Evolutionary conservation across 53 echinoderm and acorn worm genomes (phyloP).

Genomic region (Echinometra lucunter): DNA sequence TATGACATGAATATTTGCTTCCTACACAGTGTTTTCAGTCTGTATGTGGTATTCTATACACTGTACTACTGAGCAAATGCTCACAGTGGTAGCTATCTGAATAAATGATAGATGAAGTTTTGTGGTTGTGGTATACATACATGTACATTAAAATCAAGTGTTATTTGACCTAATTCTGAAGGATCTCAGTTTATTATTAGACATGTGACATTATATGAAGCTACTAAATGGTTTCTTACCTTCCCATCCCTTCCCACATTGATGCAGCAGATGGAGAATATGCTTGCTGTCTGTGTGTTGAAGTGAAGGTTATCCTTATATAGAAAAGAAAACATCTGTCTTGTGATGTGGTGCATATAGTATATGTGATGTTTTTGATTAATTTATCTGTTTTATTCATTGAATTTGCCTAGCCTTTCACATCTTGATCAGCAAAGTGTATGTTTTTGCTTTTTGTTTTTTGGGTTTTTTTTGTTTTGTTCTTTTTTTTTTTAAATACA

Average conservation of each 20-base stretch:
- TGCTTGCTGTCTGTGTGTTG: neutral
- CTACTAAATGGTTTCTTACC: neutral
- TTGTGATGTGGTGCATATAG: no score
- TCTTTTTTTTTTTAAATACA: no score
- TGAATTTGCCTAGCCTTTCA: no score
- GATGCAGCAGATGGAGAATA: neutral
- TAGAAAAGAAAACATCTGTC: no score
- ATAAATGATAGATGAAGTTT: neutral
- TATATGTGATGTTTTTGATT: no score
- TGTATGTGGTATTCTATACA: conserved; percentile 7
- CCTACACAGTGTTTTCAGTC: neutral
- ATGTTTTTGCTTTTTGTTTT: no score
- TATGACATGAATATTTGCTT: conserved; percentile 38
- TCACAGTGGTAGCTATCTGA: neutral
- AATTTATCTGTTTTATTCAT: no score
- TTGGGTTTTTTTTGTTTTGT: no score
- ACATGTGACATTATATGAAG: neutral
- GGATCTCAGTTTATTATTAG: neutral
- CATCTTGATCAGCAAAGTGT: no score
- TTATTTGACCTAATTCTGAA: neutral
- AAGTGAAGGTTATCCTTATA: neutral
- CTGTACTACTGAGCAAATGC: neutral
- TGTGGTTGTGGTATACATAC: neutral
- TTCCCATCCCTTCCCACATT: neutral
- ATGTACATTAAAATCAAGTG: neutral